Evolutionary conservation across 2,888 invertebrate species (phyloP), one percentile per base, ranked within the genome.

Genomic region (Conus canariensis): DNA sequence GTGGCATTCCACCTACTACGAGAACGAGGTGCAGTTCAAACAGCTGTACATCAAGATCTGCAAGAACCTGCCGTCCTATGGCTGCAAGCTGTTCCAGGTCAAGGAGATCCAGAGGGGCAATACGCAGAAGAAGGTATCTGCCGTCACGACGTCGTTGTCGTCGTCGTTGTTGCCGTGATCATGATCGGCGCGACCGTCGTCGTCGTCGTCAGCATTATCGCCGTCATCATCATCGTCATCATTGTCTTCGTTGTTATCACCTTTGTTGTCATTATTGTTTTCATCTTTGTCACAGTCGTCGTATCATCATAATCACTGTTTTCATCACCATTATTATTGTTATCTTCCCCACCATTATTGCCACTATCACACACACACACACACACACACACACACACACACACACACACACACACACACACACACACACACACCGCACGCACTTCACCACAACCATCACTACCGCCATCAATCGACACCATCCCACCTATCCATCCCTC

Each of bases 1-100:
- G 70, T 97, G 97, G 96, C 97, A 97, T 94, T 97, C 97, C 4
- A 97, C 97, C 14, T 97, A 97, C 82, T 97, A 97, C 94, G 97
- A 97, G 94, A 97, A 97, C 88, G 97, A 97, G 93, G 95, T 97
- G 9, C 97, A 97, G 91, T 96, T 97, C 94, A 97, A 97, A 95
- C 97, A 97, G 93, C 96, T 97, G 82, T 97, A 97, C 95, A 97
- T 97, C 90, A 97, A 97, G 95, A 97, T 97, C 90, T 97, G 97
- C 94, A 97, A 97, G 92, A 96, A 97, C 89, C 96, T 97, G 91
- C 97, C 97, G 7, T 97, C 97, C 10, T 97, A 97, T 95, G 97
- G 97, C 77, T 97, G 97, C 95, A 97, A 97, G 92, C 96, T 97
- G 22, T 97, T 97, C 93, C 97, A 97, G 93, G 97, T 97, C 80